Percentiles rank a stretch among this genome's conserved stretches.
Conservation (phyloP, 2,113 vertebrate genomes). For the Poecilia latipinna region DNA sequence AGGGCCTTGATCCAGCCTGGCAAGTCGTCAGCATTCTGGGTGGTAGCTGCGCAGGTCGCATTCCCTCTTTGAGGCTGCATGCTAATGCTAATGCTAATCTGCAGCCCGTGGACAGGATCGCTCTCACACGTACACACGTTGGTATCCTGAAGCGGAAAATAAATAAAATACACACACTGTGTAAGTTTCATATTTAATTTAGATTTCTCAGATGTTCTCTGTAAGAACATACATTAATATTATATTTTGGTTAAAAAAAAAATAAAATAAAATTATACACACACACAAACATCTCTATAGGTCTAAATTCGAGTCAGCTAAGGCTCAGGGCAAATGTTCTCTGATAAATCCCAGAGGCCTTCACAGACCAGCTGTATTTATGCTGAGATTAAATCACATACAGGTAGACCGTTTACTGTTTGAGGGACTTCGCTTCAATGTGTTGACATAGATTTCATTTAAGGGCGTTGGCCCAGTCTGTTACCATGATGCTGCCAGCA, state of each 20-base stretch:
- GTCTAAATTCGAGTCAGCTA: neutral
- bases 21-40: slow-evolving; percentile 72
- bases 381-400: neutral
- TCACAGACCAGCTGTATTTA: neutral
- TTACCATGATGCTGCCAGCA: neutral
- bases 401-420: neutral
- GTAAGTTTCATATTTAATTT: neutral
- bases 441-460: too few relatives aligned
- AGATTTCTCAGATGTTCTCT: neutral
- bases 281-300: too few relatives aligned
- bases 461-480: too few relatives aligned
- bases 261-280: too few relatives aligned
- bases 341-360: neutral
- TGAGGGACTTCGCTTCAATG: neutral
- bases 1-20: slow-evolving; percentile 86
- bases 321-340: neutral
- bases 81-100: slow-evolving; percentile 83
- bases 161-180: neutral
- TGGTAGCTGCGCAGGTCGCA: slow-evolving; percentile 76
- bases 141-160: slow-evolving; percentile 39
- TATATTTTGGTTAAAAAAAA: neutral
- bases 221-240: neutral
- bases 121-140: slow-evolving; percentile 64
- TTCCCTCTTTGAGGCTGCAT: slow-evolving; percentile 79
- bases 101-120: slow-evolving; percentile 69